Evolutionary conservation across 1,140 invertebrate species (phyloP).

Genomic region (Elysia chlorotica): DNA sequence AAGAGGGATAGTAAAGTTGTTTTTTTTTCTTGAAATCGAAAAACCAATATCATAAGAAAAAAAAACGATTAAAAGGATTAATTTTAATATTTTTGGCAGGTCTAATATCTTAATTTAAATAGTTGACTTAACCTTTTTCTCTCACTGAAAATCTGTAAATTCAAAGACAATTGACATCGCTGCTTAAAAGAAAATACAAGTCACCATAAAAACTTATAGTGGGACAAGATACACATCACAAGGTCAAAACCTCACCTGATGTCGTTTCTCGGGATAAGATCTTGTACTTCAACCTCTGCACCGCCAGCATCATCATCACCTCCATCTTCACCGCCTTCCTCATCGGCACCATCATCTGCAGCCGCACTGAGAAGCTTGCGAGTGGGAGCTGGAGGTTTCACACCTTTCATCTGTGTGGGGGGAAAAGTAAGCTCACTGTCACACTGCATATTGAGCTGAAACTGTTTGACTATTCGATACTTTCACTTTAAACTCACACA

Average conservation of each 20-base stretch:
- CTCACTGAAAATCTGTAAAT: too few species aligned
- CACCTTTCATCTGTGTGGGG: slow-evolving; percentile 58
- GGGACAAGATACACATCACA: too few species aligned
- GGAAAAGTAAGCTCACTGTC: too few species aligned
- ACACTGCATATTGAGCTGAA: too few species aligned
- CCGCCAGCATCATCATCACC: slow-evolving; percentile 63
- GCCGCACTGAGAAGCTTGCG: slow-evolving; percentile 64
- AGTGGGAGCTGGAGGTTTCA: slow-evolving; percentile 68
- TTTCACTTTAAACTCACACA: too few species aligned
- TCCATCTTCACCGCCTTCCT: slow-evolving; percentile 39
- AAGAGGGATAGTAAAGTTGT: too few species aligned
- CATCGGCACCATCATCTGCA: slow-evolving; percentile 58
- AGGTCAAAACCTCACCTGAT: slow-evolving; percentile 64
- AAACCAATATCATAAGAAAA: not conserved
- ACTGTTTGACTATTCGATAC: too few species aligned
- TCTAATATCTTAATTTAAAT: too few species aligned
- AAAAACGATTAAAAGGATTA: not conserved
- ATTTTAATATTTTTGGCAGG: too few species aligned
- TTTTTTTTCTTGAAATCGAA: too few species aligned
- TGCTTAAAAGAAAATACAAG: not conserved
- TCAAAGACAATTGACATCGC: not conserved
- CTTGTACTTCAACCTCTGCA: slow-evolving; percentile 69
- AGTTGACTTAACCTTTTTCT: too few species aligned
- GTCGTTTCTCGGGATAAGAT: slow-evolving; percentile 77
- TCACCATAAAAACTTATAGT: too few species aligned